Base-by-base conservation (phyloP, 2,797 vertebrate species). In the Calcarius lapponicus region DNA sequence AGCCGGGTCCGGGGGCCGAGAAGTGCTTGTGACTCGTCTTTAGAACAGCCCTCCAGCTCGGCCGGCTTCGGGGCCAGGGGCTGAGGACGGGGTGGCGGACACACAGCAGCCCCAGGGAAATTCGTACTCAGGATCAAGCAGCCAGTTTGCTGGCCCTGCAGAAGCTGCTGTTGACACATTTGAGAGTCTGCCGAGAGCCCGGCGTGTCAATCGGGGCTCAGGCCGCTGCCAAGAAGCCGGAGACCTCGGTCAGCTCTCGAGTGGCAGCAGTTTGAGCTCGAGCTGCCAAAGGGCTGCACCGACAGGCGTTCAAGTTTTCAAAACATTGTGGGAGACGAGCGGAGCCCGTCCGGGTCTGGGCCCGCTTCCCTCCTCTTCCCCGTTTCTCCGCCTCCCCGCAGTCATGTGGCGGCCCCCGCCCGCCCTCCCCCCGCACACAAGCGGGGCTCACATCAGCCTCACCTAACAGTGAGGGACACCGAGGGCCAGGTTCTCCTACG, bases 391-490 rank as follows among this genome's bases (percentile, higher is more conserved):
- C 96, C 96, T 94, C 86, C 83, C 69, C 18, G 10, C 80, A 51
- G 80, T 94, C 96, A 92, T 95, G 95, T 91, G 95, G 91, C 10
- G 57, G 40, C 54, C 67, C 70, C 58, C 29, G 8, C 56, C 54
- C 43, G 42, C 74, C 47, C 18, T 29, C 56, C 66, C 69, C 43
- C 7, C 17, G 2, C 65, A 4, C 2, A 20, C 61, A 60, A 61
- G 28, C 60, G 29, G 80, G 92, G n/a, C 85, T 94, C 71, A 42
- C 92, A 88, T 32, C 81, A 84, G 66, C 93, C 88, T 96, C 96
- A 96, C 93, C 94, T 93, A 72, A 58, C 40, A 79, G 87, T 67
- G 86, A 93, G 91, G 94, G 92, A 95, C 92, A 96, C 86, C 40
- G 64, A 92, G 51, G 83, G 92, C 57, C 90, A 95, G 81, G 86